A percentile compares a stretch with the other conserved stretches of the same genome.
Evolutionary conservation across 2,797 vertebrate species (phyloP).

Genomic region (Gouania willdenowi): DNA sequence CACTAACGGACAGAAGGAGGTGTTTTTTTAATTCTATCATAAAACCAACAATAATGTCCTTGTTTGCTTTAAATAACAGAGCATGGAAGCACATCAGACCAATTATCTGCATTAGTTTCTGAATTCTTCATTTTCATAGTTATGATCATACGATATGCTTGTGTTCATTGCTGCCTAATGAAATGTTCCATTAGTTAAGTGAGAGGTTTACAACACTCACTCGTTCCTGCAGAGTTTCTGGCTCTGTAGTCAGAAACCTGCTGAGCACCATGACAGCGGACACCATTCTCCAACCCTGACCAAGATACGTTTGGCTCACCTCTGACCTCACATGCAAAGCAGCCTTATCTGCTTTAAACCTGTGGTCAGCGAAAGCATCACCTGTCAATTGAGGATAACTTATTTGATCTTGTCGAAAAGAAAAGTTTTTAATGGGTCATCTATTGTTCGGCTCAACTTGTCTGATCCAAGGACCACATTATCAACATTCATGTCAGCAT

Average conservation of each 20-base stretch:
- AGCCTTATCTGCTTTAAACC: background rate
- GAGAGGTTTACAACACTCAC: background rate
- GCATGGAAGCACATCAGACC: too few species aligned
- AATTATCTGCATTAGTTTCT: background rate
- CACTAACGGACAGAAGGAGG: conserved; percentile 11
- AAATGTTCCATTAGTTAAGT: background rate
- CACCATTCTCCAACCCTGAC: background rate
- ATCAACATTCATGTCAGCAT: too few species aligned
- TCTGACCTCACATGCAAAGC: background rate
- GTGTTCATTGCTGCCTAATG: background rate
- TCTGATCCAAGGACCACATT: too few species aligned
- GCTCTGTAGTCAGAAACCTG: background rate
- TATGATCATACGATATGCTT: background rate
- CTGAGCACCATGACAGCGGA: background rate
- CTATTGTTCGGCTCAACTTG: too few species aligned
- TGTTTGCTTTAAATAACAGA: too few species aligned
- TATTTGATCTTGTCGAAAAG: too few species aligned
- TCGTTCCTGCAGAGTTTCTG: background rate
- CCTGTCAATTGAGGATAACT: too few species aligned
- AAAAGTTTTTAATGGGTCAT: too few species aligned
- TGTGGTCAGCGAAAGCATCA: too few species aligned
- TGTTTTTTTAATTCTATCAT: background rate
- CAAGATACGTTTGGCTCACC: background rate
- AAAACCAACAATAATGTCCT: background rate
- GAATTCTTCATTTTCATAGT: background rate